Evolutionary conservation across 2,888 invertebrate species (phyloP).

Genomic region (Ectemnius continuus): DNA sequence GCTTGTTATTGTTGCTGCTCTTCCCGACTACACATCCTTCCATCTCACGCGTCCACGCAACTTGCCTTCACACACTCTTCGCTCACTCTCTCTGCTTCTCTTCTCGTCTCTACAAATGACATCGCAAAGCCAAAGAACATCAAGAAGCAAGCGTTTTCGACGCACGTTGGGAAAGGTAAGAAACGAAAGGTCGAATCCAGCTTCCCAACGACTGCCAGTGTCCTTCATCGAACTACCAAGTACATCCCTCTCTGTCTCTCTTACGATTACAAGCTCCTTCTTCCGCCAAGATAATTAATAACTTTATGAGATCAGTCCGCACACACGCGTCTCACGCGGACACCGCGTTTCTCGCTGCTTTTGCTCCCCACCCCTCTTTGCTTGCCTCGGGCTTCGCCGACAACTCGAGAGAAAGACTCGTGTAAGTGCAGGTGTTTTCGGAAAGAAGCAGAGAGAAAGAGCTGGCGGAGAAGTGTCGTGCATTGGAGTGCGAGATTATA

Average conservation of each 20-base stretch:
- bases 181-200: no score
- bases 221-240: background rate
- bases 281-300: constrained; percentile 33
- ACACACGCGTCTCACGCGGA: constrained; percentile 29
- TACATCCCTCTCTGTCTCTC: constrained; percentile 2
- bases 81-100: no score
- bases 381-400: constrained; percentile 14
- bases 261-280: constrained; percentile 13
- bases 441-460: constrained; percentile 14
- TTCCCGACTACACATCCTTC: constrained; percentile 1
- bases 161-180: no score
- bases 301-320: constrained; percentile 57
- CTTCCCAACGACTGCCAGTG: background rate
- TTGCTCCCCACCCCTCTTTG: constrained; percentile 6
- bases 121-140: no score
- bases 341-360: constrained; percentile 29
- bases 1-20: background rate
- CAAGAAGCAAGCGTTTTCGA: no score
- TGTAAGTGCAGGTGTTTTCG: background rate
- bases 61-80: background rate
- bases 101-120: no score
- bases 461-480: constrained; percentile 3
- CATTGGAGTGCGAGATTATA: constrained; percentile 16
- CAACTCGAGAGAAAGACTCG: constrained; percentile 7
- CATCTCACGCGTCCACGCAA: background rate